These are phyloP conservation scores for Eustalomyia histrio DNA, from an alignment of 2,888 invertebrate genomes.

Conservation along the genomic window DNA sequence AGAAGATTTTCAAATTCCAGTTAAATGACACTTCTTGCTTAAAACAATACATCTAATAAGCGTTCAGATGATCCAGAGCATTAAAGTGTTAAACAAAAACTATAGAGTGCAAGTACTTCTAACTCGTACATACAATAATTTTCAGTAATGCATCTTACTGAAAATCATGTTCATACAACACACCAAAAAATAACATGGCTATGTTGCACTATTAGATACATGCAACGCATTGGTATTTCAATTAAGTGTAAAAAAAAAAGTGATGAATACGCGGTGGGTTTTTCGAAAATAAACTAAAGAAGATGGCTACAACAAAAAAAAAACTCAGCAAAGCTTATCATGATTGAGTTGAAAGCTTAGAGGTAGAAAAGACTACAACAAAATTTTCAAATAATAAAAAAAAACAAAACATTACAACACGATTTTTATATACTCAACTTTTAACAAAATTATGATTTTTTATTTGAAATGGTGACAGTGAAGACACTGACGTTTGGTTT, in stretches of 20 bases:
- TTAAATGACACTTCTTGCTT: no score
- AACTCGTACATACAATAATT: conserved; percentile 45
- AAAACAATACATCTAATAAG: no score
- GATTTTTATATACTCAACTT: conserved; percentile 41
- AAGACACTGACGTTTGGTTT: conserved; percentile 33
- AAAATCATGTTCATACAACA: conserved; percentile 48
- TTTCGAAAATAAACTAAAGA: conserved; percentile 8
- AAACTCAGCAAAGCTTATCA: conserved; percentile 20
- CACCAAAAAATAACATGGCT: conserved; percentile 12
- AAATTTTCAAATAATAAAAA: neutral
- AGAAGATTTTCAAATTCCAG: no score
- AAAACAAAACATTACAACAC: conserved; percentile 9
- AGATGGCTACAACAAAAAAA: neutral
- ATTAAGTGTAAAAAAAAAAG: conserved; percentile 57
- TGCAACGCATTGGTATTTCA: conserved; percentile 64
- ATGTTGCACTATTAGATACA: conserved; percentile 54
- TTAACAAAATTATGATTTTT: conserved; percentile 55
- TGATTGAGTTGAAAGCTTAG: conserved; percentile 58
- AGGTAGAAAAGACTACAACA: conserved; percentile 22
- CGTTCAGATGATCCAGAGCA: no score
- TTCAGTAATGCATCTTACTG: conserved; percentile 42
- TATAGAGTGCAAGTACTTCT: conserved; percentile 41
- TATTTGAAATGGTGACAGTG: conserved; percentile 44
- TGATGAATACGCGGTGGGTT: conserved; percentile 51
- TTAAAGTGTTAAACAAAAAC: conserved; percentile 3